Conservation (phyloP, 2,113 vertebrate genomes). For the Butorides virescens region DNA sequence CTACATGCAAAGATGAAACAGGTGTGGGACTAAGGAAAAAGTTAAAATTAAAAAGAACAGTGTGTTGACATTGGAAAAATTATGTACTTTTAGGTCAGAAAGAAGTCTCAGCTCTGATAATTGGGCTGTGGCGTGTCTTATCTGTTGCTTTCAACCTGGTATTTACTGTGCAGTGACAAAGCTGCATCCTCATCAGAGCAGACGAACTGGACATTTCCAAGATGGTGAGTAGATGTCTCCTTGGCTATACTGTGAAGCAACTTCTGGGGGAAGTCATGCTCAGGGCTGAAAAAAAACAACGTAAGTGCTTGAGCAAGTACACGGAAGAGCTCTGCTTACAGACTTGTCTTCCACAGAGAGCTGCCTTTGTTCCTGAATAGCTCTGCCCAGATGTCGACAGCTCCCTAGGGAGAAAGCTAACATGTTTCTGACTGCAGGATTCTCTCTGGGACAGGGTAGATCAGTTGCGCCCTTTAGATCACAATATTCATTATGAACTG, state of each 20-base stretch:
- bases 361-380: neutral
- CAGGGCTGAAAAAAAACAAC: neutral
- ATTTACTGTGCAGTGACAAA: neutral
- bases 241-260: neutral
- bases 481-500: neutral
- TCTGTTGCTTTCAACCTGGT: neutral
- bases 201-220: neutral
- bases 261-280: neutral
- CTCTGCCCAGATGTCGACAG: neutral
- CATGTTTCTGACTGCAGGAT: neutral
- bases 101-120: neutral
- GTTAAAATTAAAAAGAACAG: neutral
- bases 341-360: neutral
- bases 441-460: neutral
- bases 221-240: neutral
- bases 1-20: neutral
- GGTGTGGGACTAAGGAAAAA: neutral
- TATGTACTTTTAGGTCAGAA: neutral
- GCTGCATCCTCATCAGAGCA: neutral
- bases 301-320: neutral
- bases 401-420: neutral
- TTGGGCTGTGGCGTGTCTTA: neutral
- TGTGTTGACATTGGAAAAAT: neutral
- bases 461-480: neutral
- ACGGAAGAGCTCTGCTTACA: neutral